Evolutionary conservation across 2,888 invertebrate species (phyloP), one percentile per base, ranked within the genome.

Genomic region (Rapana venosa): DNA sequence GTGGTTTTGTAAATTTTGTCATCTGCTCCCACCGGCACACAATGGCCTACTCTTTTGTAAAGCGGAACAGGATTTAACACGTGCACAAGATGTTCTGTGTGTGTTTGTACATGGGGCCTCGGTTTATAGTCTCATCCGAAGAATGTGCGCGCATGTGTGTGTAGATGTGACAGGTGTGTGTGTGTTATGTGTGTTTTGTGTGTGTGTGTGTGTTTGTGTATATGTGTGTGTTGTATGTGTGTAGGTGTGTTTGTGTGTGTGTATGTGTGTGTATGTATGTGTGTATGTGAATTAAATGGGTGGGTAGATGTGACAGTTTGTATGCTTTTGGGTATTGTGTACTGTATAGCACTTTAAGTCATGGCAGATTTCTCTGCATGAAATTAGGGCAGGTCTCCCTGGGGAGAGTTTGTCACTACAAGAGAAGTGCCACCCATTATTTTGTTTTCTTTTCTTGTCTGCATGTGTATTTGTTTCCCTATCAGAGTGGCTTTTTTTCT

Each of bases 131-230:
- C n/a, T n/a, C n/a, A n/a, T n/a, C n/a, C n/a, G n/a, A n/a, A n/a
- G n/a, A n/a, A n/a, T 83, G 36, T 47, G n/a, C 47, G 83, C 8
- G 83, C 26, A 47, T n/a, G 26, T 83, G 83, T 47, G 47, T 47
- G 56, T 36, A 26, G 47, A 26, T 83, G 83, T 83, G 83, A 8
- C 8, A 1, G 47, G 35, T 81, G 79, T 36, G 22, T 35, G 35
- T 81, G 79, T 81, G 22, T 36, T 35, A 5, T 81, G 13, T 77
- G 77, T 77, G 2, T 1, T n/a, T 5, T 32, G 74, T 81, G 36
- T 81, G 79, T 81, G 79, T 81, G 79, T 36, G 35, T 36, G 35
- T 81, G 79, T 79, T 17, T 79, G 79, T 32, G 79, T 79, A 15
- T 79, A 32, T 79, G 20, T 35, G 79, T 81, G 79, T 81, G 79